phyloP scores from a whole-genome alignment of 2,797 vertebrate species.

The Myotis myotis region DNA sequence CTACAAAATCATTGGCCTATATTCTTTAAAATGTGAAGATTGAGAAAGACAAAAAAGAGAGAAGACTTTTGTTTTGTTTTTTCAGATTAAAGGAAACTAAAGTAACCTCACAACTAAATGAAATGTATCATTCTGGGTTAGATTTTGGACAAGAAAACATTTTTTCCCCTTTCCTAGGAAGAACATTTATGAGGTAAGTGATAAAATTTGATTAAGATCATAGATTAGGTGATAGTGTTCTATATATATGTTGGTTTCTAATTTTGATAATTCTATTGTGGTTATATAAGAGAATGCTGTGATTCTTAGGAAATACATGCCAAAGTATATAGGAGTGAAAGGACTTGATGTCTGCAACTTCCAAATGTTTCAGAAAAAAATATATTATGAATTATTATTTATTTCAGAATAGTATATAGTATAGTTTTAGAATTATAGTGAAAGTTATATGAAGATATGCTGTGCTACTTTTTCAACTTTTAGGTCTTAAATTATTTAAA shows the following conservation, averaged over 20 bases:
- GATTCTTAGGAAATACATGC: not conserved
- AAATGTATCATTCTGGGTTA: not conserved
- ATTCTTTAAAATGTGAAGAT: not conserved
- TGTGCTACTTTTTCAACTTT: conserved; percentile 13
- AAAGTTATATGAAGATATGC: not conserved
- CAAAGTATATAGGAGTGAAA: not conserved
- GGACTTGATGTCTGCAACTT: not conserved
- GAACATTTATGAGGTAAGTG: not conserved
- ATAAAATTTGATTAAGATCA: not conserved
- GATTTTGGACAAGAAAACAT: not conserved
- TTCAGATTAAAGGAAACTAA: not conserved
- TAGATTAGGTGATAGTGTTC: not conserved
- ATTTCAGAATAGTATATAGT: not conserved
- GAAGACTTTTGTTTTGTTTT: not conserved
- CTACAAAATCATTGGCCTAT: not conserved
- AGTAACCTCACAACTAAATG: not conserved
- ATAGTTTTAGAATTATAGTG: not conserved
- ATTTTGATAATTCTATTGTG: not conserved
- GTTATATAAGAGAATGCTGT: not conserved
- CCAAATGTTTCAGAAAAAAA: conserved; percentile 4
- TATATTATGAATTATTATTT: not conserved
- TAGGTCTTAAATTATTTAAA: not conserved
- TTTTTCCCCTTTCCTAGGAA: not conserved
- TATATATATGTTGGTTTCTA: not conserved
- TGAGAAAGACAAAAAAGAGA: not conserved